A percentile compares a stretch with the other conserved stretches of the same genome.
phyloP scores from a whole-genome alignment of 2,113 vertebrate genomes.

The Tachuris rubrigastra region DNA sequence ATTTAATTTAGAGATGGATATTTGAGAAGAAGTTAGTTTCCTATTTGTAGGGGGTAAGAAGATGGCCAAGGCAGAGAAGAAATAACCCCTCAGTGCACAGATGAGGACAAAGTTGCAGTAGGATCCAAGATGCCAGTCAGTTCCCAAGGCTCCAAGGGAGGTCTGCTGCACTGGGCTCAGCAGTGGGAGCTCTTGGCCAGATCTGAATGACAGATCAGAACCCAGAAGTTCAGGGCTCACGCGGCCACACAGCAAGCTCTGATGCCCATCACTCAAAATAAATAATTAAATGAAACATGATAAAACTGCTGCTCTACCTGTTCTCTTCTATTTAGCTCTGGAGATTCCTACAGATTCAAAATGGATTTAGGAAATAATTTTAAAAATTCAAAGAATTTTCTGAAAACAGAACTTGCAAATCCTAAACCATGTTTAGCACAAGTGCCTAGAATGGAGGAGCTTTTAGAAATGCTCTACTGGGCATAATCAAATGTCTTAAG shows the following conservation, averaged over 20 bases:
- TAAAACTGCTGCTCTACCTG: neutral
- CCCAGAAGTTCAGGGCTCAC: neutral
- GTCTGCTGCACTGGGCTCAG: rapidly evolving
- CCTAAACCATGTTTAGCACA: neutral
- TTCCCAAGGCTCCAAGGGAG: neutral
- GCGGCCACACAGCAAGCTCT: neutral
- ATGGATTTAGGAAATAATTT: constrained; percentile 24
- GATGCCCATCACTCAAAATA: neutral
- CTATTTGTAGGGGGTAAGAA: neutral
- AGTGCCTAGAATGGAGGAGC: neutral
- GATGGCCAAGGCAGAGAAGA: neutral
- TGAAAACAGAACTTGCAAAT: neutral
- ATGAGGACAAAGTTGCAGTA: neutral
- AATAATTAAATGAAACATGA: neutral
- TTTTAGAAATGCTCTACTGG: neutral
- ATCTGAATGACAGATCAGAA: neutral
- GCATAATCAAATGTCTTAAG: neutral
- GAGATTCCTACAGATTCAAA: neutral
- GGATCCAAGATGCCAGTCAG: neutral
- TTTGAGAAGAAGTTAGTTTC: neutral
- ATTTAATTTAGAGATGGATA: neutral
- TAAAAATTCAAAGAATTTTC: constrained; percentile 1
- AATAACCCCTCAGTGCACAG: neutral
- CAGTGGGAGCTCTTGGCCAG: neutral
- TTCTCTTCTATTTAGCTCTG: neutral